Percentiles rank a stretch among this genome's conserved stretches.
Conservation (phyloP, 2,797 vertebrate genomes). For the Hippocampus kuda region DNA sequence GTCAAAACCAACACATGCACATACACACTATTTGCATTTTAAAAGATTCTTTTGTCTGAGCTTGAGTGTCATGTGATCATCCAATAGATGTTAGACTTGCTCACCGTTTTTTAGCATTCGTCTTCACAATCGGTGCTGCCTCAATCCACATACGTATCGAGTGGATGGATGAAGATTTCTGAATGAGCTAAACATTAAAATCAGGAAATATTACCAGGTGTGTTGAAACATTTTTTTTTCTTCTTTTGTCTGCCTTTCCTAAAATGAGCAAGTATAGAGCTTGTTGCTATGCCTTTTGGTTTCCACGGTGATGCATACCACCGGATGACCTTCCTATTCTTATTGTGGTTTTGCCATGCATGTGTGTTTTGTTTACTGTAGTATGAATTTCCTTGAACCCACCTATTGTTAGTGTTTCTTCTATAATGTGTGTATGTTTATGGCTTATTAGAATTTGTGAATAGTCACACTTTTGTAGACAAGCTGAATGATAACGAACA, state of each 20-base stretch:
- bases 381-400: neutral
- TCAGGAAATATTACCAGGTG: conserved; percentile 35
- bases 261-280: conserved; percentile 11
- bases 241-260: conserved; percentile 10
- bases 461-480: neutral
- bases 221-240: conserved; percentile 2
- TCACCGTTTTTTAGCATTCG: neutral
- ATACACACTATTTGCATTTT: conserved; percentile 49
- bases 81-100: conserved; percentile 23
- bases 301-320: conserved; percentile 28
- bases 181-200: neutral
- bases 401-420: no score
- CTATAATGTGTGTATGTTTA: conserved; percentile 1
- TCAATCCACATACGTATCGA: neutral
- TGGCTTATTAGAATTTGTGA: neutral
- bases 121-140: neutral
- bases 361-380: neutral
- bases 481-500: neutral
- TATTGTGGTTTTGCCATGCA: neutral
- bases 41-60: conserved; percentile 31
- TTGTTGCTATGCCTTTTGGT: conserved; percentile 32
- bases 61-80: conserved; percentile 41
- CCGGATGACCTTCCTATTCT: conserved; percentile 18
- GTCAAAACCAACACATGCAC: neutral
- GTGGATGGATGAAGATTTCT: neutral